These are phyloP conservation scores for Spinibarbus caldwelli DNA, from an alignment of 2,797 vertebrate species.

Conservation along the genomic window DNA sequence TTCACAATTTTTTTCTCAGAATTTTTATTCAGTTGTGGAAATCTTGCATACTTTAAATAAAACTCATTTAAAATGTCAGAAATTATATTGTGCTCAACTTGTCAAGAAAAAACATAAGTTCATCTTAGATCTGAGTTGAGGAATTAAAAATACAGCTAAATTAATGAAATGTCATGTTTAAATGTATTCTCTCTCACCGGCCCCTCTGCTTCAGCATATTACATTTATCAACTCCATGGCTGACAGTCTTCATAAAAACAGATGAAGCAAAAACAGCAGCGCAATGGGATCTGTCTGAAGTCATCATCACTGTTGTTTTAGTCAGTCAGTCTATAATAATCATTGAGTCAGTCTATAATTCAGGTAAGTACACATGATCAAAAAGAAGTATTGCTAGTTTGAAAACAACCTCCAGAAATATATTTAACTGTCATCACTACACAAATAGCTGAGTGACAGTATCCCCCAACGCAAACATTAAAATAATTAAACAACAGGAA, in stretches of 20 bases:
- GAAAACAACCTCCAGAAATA: conserved; percentile 44
- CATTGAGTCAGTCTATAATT: conserved; percentile 19
- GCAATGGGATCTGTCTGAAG: neutral
- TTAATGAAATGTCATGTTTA: conserved; percentile 12
- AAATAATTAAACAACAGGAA: conserved; percentile 20
- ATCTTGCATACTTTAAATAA: neutral
- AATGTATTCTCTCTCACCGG: neutral
- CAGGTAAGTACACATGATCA: conserved; percentile 62
- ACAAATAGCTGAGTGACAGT: conserved; percentile 43
- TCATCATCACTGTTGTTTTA: neutral
- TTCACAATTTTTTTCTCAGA: neutral
- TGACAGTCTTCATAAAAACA: conserved; percentile 2
- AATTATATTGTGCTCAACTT: neutral
- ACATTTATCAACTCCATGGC: neutral
- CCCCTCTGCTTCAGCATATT: neutral
- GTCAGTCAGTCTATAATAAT: conserved; percentile 20
- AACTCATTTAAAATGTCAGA: neutral
- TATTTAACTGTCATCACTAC: conserved; percentile 20
- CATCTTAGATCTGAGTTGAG: neutral
- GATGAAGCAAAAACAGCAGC: neutral
- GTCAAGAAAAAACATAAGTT: neutral
- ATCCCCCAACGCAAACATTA: conserved; percentile 30
- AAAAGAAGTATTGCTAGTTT: conserved; percentile 51
- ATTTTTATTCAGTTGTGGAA: neutral
- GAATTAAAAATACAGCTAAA: neutral